Conservation (phyloP, 2,113 vertebrate species). For the Cheilinus undulatus region DNA sequence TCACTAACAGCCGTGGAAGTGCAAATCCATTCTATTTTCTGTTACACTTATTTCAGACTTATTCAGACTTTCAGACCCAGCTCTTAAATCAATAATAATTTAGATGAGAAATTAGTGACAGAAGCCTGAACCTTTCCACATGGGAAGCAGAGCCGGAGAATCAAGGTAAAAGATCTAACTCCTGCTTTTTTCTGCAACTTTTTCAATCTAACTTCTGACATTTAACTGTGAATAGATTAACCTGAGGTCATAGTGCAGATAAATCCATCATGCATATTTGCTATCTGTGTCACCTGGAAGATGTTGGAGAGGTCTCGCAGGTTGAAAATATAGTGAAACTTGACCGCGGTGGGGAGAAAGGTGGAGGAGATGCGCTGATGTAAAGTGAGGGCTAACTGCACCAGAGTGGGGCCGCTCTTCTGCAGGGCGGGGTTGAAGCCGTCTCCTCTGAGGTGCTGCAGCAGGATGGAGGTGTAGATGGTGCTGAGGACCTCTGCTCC, state of each 20-base stretch:
- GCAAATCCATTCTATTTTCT: conserved; percentile 73
- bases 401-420: conserved; percentile 83
- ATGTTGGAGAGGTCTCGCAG: conserved; percentile 95
- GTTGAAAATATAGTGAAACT: conserved; percentile 98
- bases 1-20: conserved; percentile 70
- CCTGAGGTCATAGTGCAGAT: not conserved
- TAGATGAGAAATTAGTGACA: conserved; percentile 79
- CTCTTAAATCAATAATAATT: conserved; percentile 81
- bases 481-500: conserved; percentile 88
- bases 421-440: conserved; percentile 84
- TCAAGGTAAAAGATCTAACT: conserved; percentile 21
- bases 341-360: conserved; percentile 93
- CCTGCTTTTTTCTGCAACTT: conserved; percentile 15
- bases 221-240: conserved; percentile 16
- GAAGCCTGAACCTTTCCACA: conserved; percentile 52
- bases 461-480: conserved; percentile 93
- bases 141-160: conserved; percentile 50
- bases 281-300: conserved; percentile 87
- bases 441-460: conserved; percentile 84
- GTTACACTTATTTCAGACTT: conserved; percentile 71
- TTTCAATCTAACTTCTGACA: conserved; percentile 15
- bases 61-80: conserved; percentile 55
- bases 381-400: conserved; percentile 87
- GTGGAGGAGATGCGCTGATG: conserved; percentile 87
- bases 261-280: not conserved